Base-by-base conservation (phyloP, 2,888 invertebrate genomes). In the Linnaemya vulpina region DNA sequence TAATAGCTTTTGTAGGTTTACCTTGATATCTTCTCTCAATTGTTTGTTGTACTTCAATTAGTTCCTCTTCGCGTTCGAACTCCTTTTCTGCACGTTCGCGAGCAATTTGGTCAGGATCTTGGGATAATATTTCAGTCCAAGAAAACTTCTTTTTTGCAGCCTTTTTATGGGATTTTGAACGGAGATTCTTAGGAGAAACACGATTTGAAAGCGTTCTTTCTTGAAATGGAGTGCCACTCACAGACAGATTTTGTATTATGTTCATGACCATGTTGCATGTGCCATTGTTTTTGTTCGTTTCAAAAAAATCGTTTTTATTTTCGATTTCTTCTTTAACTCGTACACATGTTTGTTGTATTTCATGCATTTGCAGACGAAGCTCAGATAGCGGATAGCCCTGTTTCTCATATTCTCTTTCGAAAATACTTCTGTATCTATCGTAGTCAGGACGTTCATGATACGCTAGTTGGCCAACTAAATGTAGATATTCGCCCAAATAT, bases 361-460 rank as follows among this genome's bases (percentile, higher is more conserved):
- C 91, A 25, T 89, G 87, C 71, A 91, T 91, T 86, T 90, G 90
- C 67, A 91, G 82, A 30, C 88, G 87, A 86, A 91, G 89, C 3
- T 89, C 87, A 4, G 83, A 67, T 0, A 84, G 86, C 84, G 84
- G 71, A 71, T 89, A 89, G n/a, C 91, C 94, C 87, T 94, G 94
- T 79, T 94, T 94, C 58, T 93, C 91, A 51, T 96, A 93, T 87
- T 96, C 96, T 82, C 94, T 94, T 87, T 93, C 93, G 88, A 97
- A 95, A 46, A 97, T 91, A 86, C 93, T 94, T 87, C 95, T 94
- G 89, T 95, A 96, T 86, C 94, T 94, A 22, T 94, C 94, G 91
- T 97, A 97, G 90, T 97, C 95, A 0, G 97, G 97, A 88, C 94
- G 93, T 85, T 96, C 95, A 70, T 95, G 95, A 90, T 96, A 97